Conservation (phyloP, 2,888 invertebrate species). For the Lepidonotus clava region DNA sequence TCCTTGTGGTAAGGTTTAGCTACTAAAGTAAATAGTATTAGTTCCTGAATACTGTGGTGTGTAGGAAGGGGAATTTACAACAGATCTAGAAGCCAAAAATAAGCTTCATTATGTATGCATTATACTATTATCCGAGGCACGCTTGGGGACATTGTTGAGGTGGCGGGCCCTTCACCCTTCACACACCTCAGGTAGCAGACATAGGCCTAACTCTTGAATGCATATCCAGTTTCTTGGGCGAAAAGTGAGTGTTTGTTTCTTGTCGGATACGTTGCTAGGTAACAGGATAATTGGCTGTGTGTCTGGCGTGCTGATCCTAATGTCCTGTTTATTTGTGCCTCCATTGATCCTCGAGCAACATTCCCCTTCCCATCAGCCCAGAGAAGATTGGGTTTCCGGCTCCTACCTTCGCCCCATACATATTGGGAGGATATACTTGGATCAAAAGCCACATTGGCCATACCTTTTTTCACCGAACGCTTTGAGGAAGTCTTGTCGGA, state of each 20-base stretch:
- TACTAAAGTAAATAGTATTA: too few relatives aligned
- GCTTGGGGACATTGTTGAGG: too few relatives aligned
- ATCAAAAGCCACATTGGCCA: constrained; percentile 13
- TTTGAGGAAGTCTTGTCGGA: too few relatives aligned
- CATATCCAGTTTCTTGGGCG: not conserved
- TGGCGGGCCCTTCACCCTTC: too few relatives aligned
- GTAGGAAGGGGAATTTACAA: too few relatives aligned
- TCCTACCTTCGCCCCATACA: not conserved
- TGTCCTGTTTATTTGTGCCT: constrained; percentile 28
- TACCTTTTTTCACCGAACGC: too few relatives aligned
- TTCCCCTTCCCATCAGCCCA: not conserved
- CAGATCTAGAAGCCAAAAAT: too few relatives aligned
- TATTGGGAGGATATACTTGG: not conserved
- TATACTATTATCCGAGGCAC: too few relatives aligned
- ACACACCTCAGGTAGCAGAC: too few relatives aligned
- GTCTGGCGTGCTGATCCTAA: constrained; percentile 42
- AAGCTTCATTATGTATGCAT: too few relatives aligned
- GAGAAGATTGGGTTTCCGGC: constrained; percentile 29
- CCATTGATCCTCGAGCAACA: constrained; percentile 11
- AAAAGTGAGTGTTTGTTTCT: constrained; percentile 18
- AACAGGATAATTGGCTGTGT: constrained; percentile 41
- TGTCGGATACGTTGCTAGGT: constrained; percentile 21
- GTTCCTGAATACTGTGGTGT: too few relatives aligned
- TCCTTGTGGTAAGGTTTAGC: too few relatives aligned
- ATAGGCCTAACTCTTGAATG: constrained; percentile 12